Evolutionary conservation across 92 coral and sea anemone species (phyloP).

Genomic region (Actinostola sp.): DNA sequence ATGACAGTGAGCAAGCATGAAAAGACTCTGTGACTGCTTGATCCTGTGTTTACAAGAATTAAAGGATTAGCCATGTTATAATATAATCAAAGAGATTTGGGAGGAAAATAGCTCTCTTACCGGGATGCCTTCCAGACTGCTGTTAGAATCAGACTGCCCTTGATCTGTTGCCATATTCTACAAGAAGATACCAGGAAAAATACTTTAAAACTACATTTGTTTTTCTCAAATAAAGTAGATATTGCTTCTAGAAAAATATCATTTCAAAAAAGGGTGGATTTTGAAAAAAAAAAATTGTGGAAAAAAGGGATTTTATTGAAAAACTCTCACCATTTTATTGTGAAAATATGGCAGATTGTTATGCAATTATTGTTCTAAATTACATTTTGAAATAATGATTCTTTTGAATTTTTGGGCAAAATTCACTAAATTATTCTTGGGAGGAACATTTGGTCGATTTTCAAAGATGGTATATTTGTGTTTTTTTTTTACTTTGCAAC

Average conservation of each 20-base stretch:
- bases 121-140: constrained; percentile 76
- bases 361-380: no score
- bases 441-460: no score
- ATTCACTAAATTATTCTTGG: no score
- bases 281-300: no score
- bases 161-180: constrained; percentile 91
- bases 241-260: not conserved
- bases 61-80: not conserved
- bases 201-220: not conserved
- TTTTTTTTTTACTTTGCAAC: not conserved
- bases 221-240: not conserved
- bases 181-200: not conserved
- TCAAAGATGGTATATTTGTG: not conserved
- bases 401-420: no score
- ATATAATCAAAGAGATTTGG: not conserved
- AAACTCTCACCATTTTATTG: no score
- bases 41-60: not conserved
- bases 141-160: constrained; percentile 72
- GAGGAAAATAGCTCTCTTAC: constrained; percentile 50
- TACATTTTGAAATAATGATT: no score
- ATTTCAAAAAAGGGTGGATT: no score
- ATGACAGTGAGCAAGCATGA: not conserved
- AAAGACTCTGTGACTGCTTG: not conserved
- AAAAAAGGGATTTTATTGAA: no score
- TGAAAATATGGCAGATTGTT: no score